Evolutionary conservation across 2,113 vertebrate genomes (phyloP).

Genomic region (Apeltes quadracus): DNA sequence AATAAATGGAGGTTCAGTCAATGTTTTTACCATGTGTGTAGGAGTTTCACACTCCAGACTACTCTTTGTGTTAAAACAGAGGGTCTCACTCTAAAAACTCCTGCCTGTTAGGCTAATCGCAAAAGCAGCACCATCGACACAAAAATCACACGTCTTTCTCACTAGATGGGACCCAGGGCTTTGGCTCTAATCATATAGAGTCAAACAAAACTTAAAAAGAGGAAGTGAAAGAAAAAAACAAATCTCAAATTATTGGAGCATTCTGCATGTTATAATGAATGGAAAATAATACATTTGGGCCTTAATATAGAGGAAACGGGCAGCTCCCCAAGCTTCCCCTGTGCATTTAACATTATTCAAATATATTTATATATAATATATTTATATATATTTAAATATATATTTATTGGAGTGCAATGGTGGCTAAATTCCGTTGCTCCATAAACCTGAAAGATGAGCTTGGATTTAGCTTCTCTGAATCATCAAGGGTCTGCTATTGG

Average conservation of each 20-base stretch:
- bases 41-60: conserved; percentile 50
- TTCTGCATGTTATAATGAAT: conserved; percentile 17
- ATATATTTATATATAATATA: no score
- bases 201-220: conserved; percentile 3
- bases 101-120: conserved; percentile 62
- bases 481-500: no score
- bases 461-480: conserved; percentile 36
- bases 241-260: neutral
- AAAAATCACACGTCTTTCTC: conserved; percentile 59
- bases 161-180: conserved; percentile 31
- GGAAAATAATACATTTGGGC: conserved; percentile 8
- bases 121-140: conserved; percentile 67
- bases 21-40: conserved; percentile 72
- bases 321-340: neutral
- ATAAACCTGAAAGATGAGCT: conserved; percentile 45
- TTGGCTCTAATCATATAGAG: conserved; percentile 30
- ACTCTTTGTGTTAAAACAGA: conserved; percentile 51
- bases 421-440: conserved; percentile 29
- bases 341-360: conserved; percentile 11
- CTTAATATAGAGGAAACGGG: conserved; percentile 22
- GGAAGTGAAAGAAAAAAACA: conserved; percentile 14
- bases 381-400: no score
- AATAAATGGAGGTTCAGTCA: conserved; percentile 60
- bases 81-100: conserved; percentile 49
- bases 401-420: no score